phyloP scores from a whole-genome alignment of 2,113 vertebrate species.

The Galeopterus variegatus region DNA sequence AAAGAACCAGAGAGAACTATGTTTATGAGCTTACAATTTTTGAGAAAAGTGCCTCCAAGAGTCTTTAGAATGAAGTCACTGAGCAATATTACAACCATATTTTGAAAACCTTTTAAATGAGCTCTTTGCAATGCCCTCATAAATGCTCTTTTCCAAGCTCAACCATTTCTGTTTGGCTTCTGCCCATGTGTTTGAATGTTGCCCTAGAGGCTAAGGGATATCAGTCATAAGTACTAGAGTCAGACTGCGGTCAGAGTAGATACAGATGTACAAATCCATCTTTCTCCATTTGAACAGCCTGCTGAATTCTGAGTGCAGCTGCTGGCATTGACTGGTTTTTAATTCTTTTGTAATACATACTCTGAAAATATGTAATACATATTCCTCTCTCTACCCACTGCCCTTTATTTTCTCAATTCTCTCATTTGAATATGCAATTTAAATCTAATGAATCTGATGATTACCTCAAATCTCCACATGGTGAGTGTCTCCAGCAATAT shows the following conservation, averaged over 20 bases:
- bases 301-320: constrained; percentile 57
- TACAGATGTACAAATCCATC: constrained; percentile 72
- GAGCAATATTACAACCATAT: constrained; percentile 77
- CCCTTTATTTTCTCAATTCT: constrained; percentile 22
- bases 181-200: constrained; percentile 73
- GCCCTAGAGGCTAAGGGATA: constrained; percentile 73
- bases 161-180: constrained; percentile 75
- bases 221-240: constrained; percentile 69
- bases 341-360: constrained; percentile 23
- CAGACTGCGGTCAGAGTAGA: constrained; percentile 61
- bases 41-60: constrained; percentile 65
- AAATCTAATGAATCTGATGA: neutral
- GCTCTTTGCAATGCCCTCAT: constrained; percentile 63
- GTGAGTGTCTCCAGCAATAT: neutral
- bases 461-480: neutral
- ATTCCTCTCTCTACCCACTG: neutral
- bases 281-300: constrained; percentile 68
- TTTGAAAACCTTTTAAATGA: constrained; percentile 82
- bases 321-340: constrained; percentile 2
- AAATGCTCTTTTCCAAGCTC: constrained; percentile 66
- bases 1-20: constrained; percentile 27
- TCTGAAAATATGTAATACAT: constrained; percentile 58
- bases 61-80: constrained; percentile 69
- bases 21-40: constrained; percentile 73
- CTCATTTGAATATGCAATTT: neutral